phyloP scores from a whole-genome alignment of 2,888 invertebrate genomes.

The Poecilus cupreus region DNA sequence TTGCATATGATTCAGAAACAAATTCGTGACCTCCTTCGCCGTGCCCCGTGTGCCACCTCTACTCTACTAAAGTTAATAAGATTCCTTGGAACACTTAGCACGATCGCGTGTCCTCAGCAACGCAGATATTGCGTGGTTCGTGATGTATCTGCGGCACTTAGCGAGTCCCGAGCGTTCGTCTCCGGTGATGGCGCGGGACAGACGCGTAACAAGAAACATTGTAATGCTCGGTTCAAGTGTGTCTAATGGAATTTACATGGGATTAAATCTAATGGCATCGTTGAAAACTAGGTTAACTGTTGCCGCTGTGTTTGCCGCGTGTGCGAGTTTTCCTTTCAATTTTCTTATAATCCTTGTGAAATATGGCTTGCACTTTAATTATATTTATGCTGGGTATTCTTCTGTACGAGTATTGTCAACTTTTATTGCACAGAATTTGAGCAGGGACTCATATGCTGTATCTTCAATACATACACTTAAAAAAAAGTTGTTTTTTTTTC shows the following conservation, averaged over 20 bases:
- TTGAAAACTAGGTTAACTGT: slow-evolving; percentile 59
- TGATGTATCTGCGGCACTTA: neutral
- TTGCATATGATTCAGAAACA: no score
- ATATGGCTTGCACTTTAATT: slow-evolving; percentile 51
- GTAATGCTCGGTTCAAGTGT: slow-evolving; percentile 59
- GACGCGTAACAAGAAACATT: slow-evolving; percentile 57
- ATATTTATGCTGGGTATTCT: slow-evolving; percentile 38
- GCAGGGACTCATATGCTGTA: neutral
- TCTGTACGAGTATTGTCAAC: neutral
- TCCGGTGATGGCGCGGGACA: slow-evolving; percentile 11
- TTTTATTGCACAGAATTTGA: neutral
- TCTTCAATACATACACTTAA: no score
- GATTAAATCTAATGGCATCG: slow-evolving; percentile 59
- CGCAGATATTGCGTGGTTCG: slow-evolving; percentile 16
- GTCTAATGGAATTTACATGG: slow-evolving; percentile 59
- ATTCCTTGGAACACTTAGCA: slow-evolving; percentile 12
- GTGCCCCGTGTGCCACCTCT: neutral
- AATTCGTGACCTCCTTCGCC: neutral
- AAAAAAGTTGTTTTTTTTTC: no score
- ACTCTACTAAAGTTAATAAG: slow-evolving; percentile 25
- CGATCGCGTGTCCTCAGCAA: neutral
- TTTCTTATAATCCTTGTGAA: slow-evolving; percentile 57
- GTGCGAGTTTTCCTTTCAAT: slow-evolving; percentile 49
- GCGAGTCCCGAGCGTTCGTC: neutral
- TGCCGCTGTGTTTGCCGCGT: slow-evolving; percentile 34